Evolutionary conservation across 1,140 invertebrate genomes (phyloP).

Genomic region (Bombus haemorrhoidalis): DNA sequence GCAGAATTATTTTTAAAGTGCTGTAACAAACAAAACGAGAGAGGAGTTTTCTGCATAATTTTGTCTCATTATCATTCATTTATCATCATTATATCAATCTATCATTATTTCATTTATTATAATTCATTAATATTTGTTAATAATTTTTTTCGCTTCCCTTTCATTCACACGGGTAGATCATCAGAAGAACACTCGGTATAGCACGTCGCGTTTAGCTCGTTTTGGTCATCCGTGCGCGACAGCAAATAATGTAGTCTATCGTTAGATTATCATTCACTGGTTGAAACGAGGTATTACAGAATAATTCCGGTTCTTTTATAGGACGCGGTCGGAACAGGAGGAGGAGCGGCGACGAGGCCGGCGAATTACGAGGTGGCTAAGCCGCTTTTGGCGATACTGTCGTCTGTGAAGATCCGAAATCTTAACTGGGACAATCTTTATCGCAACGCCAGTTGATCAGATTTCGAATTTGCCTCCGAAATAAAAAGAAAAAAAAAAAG

Average conservation of each 20-base stretch:
- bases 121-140: not conserved
- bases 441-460: not conserved
- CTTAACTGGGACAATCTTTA: not conserved
- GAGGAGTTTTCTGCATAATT: not conserved
- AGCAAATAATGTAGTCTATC: constrained; percentile 3
- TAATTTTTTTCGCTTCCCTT: not conserved
- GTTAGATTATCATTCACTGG: not conserved
- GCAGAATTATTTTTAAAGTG: not conserved
- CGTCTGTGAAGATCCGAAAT: constrained; percentile 18
- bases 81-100: no score
- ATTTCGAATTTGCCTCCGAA: not conserved
- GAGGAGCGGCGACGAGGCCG: constrained; percentile 72
- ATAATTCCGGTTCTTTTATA: constrained; percentile 65
- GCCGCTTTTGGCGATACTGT: constrained; percentile 23
- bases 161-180: not conserved
- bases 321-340: constrained; percentile 75
- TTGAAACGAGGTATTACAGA: constrained; percentile 27
- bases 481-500: not conserved
- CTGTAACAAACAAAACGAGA: not conserved
- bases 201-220: not conserved
- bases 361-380: constrained; percentile 72
- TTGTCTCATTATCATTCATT: not conserved
- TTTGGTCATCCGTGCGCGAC: not conserved
- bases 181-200: not conserved
- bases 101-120: not conserved